Conservation (phyloP, 2,113 vertebrate species). For the Crotalus helleri region DNA sequence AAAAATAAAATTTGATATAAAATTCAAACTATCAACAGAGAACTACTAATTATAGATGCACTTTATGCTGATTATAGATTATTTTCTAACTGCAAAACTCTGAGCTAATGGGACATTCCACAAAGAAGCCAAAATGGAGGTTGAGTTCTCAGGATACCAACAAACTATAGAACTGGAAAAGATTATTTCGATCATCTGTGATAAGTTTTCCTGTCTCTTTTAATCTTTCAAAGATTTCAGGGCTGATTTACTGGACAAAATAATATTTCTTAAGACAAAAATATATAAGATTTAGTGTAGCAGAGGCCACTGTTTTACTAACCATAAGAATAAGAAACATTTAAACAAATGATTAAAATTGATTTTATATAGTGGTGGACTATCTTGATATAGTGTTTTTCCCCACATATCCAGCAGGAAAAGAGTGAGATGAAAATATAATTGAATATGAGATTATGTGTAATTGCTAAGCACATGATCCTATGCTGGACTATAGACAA, state of each 20-base stretch:
- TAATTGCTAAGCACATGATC: not conserved
- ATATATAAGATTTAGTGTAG: not conserved
- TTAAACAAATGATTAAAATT: not conserved
- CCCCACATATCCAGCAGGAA: not conserved
- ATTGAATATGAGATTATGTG: not conserved
- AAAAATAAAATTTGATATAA: not conserved
- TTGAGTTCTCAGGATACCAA: not conserved
- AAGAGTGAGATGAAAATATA: not conserved
- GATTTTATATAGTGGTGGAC: not conserved
- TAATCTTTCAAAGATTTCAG: not conserved
- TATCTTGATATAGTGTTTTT: not conserved
- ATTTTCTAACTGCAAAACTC: not conserved
- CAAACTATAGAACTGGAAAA: not conserved
- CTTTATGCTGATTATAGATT: not conserved
- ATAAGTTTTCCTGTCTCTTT: not conserved
- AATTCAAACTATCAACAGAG: not conserved
- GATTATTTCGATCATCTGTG: not conserved
- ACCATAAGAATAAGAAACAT: not conserved
- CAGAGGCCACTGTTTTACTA: not conserved
- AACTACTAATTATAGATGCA: not conserved
- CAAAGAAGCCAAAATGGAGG: not conserved
- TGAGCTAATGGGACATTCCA: not conserved
- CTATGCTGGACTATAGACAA: not conserved
- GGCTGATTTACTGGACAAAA: not conserved
- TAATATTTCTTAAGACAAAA: not conserved